These are phyloP conservation scores for Anisognathus igniventris DNA, from an alignment of 2,797 vertebrate species.

Conservation along the genomic window DNA sequence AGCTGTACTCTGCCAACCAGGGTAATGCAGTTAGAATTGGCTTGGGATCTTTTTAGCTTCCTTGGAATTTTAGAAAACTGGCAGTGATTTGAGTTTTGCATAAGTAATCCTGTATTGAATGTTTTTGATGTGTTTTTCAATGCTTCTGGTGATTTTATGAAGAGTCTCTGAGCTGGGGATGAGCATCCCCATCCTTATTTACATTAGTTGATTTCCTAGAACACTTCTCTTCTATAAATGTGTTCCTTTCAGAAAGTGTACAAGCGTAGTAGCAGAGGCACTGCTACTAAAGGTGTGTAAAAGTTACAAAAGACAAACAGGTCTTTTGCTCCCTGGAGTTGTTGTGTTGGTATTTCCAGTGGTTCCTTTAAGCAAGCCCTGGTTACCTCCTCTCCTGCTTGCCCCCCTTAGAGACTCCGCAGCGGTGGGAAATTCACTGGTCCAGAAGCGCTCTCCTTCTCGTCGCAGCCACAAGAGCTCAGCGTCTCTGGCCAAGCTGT, in stretches of 20 bases:
- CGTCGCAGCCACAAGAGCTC: conserved; percentile 84
- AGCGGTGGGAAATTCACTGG: conserved; percentile 89
- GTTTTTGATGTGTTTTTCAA: not conserved
- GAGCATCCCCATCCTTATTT: not conserved
- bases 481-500: conserved; percentile 82
- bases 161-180: not conserved
- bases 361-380: not conserved
- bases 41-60: not conserved
- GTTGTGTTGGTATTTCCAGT: not conserved
- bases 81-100: not conserved
- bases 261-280: not conserved
- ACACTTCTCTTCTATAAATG: not conserved
- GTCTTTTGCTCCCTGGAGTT: not conserved
- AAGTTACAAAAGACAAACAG: not conserved
- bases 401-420: conserved; percentile 83
- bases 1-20: not conserved
- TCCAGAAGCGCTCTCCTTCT: conserved; percentile 87
- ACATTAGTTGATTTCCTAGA: not conserved
- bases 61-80: not conserved
- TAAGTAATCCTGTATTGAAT: not conserved
- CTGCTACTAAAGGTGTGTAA: accelerated
- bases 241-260: not conserved
- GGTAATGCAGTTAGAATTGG: not conserved
- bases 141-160: not conserved
- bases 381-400: not conserved